Evolutionary conservation across 1,140 invertebrate genomes (phyloP).

Genomic region (Lepidurus packardi): DNA sequence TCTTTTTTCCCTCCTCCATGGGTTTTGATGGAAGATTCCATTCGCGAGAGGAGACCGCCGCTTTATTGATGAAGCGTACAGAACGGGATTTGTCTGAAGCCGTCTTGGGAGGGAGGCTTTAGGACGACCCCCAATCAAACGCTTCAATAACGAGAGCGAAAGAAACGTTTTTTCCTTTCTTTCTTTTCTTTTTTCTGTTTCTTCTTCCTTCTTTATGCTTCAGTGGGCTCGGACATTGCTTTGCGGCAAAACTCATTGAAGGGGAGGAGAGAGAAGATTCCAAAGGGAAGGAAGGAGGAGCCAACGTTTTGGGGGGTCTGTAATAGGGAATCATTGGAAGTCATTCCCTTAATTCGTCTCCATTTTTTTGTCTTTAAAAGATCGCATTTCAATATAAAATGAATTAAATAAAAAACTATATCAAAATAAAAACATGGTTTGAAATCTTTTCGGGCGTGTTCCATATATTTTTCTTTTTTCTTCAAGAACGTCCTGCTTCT

Average conservation of each 20-base stretch:
- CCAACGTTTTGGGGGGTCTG: no score
- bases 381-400: no score
- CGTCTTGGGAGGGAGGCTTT: neutral
- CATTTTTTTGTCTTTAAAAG: no score
- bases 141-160: slow-evolving; percentile 18
- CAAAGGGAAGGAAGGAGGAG: no score
- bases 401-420: no score
- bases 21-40: neutral
- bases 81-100: slow-evolving; percentile 14
- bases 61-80: slow-evolving; percentile 19
- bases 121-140: neutral
- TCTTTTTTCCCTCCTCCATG: neutral
- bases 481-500: no score
- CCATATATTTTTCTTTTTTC: no score
- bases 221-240: neutral
- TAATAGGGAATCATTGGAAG: no score
- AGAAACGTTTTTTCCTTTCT: neutral
- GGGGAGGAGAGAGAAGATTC: no score
- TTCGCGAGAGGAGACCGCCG: slow-evolving; percentile 2
- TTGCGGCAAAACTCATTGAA: neutral
- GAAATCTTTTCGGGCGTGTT: no score
- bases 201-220: neutral
- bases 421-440: no score
- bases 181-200: neutral
- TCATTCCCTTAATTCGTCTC: no score